Evolutionary conservation across 2,113 vertebrate species (phyloP).

Genomic region (Onychostruthus taczanowskii): DNA sequence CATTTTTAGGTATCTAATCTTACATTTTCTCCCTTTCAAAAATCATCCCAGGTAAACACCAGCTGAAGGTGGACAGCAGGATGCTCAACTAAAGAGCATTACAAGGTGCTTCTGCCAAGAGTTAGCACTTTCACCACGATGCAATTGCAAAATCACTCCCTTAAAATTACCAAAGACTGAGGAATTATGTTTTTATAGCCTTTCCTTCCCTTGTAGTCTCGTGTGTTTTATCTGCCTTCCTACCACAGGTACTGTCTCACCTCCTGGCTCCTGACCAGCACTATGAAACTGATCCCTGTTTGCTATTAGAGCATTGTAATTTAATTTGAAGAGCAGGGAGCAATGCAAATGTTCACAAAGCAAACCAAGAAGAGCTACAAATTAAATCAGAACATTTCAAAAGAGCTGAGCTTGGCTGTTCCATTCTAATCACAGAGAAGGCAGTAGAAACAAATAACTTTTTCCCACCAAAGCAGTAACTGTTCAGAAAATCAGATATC

Average conservation of each 20-base stretch:
- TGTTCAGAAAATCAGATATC: background rate
- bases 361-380: background rate
- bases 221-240: background rate
- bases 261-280: background rate
- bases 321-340: background rate
- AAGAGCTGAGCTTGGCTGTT: background rate
- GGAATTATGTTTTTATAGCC: background rate
- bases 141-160: background rate
- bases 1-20: background rate
- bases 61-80: background rate
- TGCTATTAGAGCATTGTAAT: background rate
- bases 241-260: fast-evolving
- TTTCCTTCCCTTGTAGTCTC: background rate
- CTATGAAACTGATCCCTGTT: background rate
- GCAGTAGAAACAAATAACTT: background rate
- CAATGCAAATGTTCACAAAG: background rate
- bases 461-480: background rate
- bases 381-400: background rate
- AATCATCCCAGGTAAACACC: background rate
- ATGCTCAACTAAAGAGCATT: background rate
- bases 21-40: background rate
- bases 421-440: background rate
- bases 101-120: background rate
- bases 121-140: background rate
- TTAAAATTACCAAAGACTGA: background rate